phyloP scores from a whole-genome alignment of 2,113 vertebrate genomes.

The Platysteira castanea region DNA sequence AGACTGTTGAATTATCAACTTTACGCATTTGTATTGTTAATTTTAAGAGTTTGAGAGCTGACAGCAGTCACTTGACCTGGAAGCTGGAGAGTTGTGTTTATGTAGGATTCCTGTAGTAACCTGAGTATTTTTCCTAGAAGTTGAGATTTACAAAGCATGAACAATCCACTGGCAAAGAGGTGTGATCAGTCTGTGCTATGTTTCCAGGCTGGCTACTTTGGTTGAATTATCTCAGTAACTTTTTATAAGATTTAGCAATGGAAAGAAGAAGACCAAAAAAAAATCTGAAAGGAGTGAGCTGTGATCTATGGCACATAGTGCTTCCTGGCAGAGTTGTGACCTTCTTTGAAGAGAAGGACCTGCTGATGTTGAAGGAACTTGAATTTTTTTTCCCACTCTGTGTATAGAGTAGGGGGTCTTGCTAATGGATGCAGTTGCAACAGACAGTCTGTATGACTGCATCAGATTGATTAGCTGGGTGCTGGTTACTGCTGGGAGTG shows the following conservation, averaged over 20 bases:
- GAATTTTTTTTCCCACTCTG: neutral
- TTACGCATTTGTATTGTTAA: neutral
- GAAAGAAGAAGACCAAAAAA: neutral
- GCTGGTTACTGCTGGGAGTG: conserved; percentile 52
- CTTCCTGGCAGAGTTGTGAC: conserved; percentile 10
- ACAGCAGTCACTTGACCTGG: neutral
- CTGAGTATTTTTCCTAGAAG: neutral
- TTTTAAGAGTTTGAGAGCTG: neutral
- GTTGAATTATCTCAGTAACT: neutral
- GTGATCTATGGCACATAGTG: neutral
- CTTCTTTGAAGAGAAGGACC: neutral
- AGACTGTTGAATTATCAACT: neutral
- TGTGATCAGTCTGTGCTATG: neutral
- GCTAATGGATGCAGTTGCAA: conserved; percentile 47
- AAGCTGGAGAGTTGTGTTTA: neutral
- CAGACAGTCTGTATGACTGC: conserved; percentile 30
- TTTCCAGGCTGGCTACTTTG: neutral
- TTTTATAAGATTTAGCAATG: neutral
- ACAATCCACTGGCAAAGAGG: neutral
- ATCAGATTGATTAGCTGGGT: conserved; percentile 53
- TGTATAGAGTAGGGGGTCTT: conserved; percentile 40
- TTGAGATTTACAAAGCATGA: neutral
- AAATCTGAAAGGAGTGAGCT: neutral
- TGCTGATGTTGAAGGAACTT: neutral
- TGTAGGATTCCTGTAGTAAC: neutral